These are phyloP conservation scores for Copsychus sechellarum DNA, from an alignment of 2,113 vertebrate genomes.

Conservation along the genomic window DNA sequence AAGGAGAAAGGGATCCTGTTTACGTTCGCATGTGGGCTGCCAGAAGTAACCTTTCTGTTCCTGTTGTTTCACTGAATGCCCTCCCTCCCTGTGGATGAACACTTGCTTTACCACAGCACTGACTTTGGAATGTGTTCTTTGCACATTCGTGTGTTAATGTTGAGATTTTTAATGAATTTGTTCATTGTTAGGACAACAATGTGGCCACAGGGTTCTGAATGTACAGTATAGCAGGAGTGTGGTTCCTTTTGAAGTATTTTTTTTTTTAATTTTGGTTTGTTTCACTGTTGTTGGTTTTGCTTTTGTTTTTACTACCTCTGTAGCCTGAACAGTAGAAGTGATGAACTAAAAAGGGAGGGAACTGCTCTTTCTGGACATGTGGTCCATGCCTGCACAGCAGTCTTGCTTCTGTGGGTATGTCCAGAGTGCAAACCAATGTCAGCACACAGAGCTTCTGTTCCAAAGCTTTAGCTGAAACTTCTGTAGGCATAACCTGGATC, in stretches of 20 bases:
- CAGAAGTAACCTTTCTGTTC: constrained; percentile 59
- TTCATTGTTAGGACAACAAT: constrained; percentile 74
- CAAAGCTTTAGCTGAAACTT: constrained; percentile 36
- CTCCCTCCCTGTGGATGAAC: constrained; percentile 62
- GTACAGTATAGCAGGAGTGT: constrained; percentile 66
- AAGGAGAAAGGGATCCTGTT: constrained; percentile 40
- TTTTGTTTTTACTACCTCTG: constrained; percentile 75
- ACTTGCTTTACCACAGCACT: constrained; percentile 73
- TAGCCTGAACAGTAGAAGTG: constrained; percentile 49
- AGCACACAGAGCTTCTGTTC: not conserved
- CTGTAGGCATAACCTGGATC: not conserved
- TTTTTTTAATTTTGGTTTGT: not conserved
- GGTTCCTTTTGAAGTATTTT: constrained; percentile 31
- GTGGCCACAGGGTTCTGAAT: constrained; percentile 77
- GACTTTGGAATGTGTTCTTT: constrained; percentile 65
- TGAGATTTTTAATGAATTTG: constrained; percentile 68
- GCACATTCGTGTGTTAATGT: constrained; percentile 65
- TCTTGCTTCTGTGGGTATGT: not conserved
- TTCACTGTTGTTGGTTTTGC: not conserved
- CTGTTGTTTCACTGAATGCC: constrained; percentile 58
- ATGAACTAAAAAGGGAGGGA: constrained; percentile 45
- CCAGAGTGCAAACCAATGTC: not conserved
- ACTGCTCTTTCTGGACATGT: constrained; percentile 4
- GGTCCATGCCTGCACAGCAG: constrained; percentile 3
- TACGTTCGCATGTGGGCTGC: constrained; percentile 54